Conservation (phyloP, 2,113 vertebrate genomes). For the Gorsachius goisagi region DNA sequence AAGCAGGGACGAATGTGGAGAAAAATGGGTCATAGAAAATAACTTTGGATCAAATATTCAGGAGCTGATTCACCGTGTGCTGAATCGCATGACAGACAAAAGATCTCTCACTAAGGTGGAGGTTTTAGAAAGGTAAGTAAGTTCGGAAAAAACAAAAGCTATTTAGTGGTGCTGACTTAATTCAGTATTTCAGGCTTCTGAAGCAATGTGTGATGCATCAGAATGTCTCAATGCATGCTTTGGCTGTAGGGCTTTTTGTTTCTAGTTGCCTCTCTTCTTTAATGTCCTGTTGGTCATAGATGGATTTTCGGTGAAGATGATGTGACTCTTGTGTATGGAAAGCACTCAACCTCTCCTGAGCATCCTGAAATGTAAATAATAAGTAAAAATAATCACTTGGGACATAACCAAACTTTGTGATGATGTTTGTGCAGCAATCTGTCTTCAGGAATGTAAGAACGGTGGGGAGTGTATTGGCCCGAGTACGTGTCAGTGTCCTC, state of each 20-base stretch:
- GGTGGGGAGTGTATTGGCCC: slow-evolving; percentile 88
- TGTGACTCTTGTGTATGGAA: neutral
- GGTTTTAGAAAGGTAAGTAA: neutral
- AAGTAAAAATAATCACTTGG: neutral
- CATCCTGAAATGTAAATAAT: neutral
- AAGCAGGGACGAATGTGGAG: neutral
- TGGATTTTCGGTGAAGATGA: neutral
- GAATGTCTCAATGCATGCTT: neutral
- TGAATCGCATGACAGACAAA: neutral
- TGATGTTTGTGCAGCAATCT: slow-evolving; percentile 76
- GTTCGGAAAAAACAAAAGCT: neutral
- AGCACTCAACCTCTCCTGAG: neutral
- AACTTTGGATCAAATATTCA: neutral
- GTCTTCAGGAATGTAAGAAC: slow-evolving; percentile 88
- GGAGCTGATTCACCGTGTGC: neutral
- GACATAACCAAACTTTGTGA: slow-evolving; percentile 2
- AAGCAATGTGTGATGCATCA: neutral
- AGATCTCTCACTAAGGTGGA: neutral
- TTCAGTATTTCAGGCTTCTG: neutral
- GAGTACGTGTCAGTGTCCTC: slow-evolving; percentile 79
- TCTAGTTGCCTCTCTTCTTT: neutral
- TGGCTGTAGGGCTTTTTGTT: neutral
- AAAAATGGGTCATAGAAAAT: neutral
- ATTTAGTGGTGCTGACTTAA: neutral
- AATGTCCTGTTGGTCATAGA: neutral